phyloP scores from a whole-genome alignment of 2,888 invertebrate genomes.

The Scaptodrosophila latifasciaeformis region DNA sequence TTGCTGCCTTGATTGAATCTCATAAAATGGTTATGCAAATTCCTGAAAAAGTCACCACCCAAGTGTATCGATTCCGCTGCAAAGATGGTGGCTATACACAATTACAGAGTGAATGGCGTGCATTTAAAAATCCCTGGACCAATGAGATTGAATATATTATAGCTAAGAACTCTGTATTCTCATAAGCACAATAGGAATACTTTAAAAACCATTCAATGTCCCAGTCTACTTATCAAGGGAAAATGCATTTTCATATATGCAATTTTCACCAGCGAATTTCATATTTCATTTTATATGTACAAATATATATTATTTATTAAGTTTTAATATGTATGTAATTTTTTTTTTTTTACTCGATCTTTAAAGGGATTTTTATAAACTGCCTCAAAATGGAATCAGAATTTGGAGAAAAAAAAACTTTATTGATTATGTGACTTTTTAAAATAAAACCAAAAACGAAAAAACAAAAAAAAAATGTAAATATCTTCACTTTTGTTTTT shows the following conservation, averaged over 20 bases:
- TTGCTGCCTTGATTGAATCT: slow-evolving; percentile 85
- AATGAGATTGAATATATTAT: slow-evolving; percentile 94
- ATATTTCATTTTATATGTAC: slow-evolving; percentile 6
- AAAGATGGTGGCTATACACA: slow-evolving; percentile 84
- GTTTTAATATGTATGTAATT: no score
- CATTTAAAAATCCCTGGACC: slow-evolving; percentile 96
- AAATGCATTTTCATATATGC: neutral
- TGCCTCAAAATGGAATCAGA: no score
- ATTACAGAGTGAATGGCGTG: slow-evolving; percentile 89
- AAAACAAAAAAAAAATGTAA: no score
- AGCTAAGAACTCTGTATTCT: slow-evolving; percentile 87
- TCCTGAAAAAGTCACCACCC: slow-evolving; percentile 80
- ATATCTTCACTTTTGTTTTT: no score
- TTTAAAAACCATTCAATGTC: no score
- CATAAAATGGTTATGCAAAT: slow-evolving; percentile 87
- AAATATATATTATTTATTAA: slow-evolving; percentile 5
- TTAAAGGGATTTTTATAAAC: no score
- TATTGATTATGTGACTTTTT: no score
- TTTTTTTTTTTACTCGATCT: no score
- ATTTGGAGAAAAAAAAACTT: no score
- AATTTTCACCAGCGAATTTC: neutral
- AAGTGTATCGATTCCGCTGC: slow-evolving; percentile 85
- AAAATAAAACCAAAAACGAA: no score
- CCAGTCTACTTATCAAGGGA: neutral
- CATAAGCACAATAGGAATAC: slow-evolving; percentile 75